Evolutionary conservation across 2,113 vertebrate species (phyloP), one percentile per base, ranked within the genome.

Genomic region (Bothrops jararaca): DNA sequence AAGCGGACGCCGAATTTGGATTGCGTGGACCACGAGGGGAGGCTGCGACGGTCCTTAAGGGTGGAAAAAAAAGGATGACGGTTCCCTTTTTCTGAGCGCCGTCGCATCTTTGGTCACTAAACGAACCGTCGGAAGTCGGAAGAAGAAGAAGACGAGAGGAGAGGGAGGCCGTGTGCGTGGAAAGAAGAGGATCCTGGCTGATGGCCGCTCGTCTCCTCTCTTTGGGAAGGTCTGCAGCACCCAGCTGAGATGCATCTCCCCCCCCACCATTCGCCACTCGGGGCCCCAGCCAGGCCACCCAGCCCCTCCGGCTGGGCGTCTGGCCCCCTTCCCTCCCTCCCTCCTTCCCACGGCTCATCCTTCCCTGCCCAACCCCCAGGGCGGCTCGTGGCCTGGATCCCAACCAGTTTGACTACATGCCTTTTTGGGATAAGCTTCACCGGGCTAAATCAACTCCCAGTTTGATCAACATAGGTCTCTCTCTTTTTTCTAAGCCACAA

Each of bases 371-470:
- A n/a, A 96, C 97, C 96, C 95, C 69, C 88, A 96, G 98, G 98
- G 97, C 2, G 92, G 56, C n/a, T 94, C 96, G n/a, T 93, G 91
- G 94, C 95, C 97, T 95, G 91, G 97, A n/a, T n/a, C 90, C 95
- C 92, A 98, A 98, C 98, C 98, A 98, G 98, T 98, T 98, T 97
- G 93, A 95, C 88, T 96, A 97, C 98, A 98, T 98, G 97, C 96
- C 95, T 97, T 96, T 97, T 95, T 95, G 87, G 96, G 96, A 97
- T 95, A 89, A 95, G 95, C 22, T 56, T 3, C n/a, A n/a, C 42
- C 42, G 2, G 42, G 48, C 74, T 20, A 34, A 86, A 18, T 26
- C 5, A 85, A 85, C 53, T 4, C 45, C 22, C 54, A 10, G 34
- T 89, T 85, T 48, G 24, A 57, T 60, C 53, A 10, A 89, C n/a